Evolutionary conservation across 2,113 vertebrate genomes (phyloP).

Genomic region (Hippocampus mohnikei): DNA sequence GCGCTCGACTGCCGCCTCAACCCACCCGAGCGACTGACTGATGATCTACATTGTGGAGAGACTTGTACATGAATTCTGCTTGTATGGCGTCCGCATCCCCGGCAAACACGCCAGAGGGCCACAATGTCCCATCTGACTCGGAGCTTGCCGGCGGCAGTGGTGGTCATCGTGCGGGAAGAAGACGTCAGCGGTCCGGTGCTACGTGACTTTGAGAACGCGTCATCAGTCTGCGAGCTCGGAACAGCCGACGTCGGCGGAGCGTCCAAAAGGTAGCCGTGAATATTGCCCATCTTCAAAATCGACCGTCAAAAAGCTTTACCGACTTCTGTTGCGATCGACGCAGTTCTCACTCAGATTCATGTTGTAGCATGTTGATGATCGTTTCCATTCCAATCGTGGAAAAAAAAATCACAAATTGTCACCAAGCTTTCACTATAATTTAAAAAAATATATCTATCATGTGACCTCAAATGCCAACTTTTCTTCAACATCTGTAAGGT

Average conservation of each 20-base stretch:
- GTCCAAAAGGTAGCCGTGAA: neutral
- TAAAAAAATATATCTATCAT: too few species aligned
- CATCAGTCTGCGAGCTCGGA: neutral
- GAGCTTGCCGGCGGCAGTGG: neutral
- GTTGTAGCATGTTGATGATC: neutral
- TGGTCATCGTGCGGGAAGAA: neutral
- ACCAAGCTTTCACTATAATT: neutral
- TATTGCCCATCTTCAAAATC: neutral
- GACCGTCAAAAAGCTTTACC: conserved; percentile 1
- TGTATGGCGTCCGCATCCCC: neutral
- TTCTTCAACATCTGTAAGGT: neutral
- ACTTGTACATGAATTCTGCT: conserved; percentile 15
- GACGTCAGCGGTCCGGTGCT: neutral
- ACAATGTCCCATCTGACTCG: neutral
- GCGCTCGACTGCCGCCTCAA: conserved; percentile 12
- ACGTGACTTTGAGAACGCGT: neutral
- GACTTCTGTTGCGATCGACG: neutral
- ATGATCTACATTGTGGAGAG: conserved; percentile 9
- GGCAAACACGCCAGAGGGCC: neutral
- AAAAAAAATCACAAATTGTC: neutral
- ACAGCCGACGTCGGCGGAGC: neutral
- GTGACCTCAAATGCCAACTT: neutral
- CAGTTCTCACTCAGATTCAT: neutral
- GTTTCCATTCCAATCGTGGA: neutral
- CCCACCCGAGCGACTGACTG: conserved; percentile 14